Conservation (phyloP, 2,797 vertebrate species). For the Naso thynnoides region DNA sequence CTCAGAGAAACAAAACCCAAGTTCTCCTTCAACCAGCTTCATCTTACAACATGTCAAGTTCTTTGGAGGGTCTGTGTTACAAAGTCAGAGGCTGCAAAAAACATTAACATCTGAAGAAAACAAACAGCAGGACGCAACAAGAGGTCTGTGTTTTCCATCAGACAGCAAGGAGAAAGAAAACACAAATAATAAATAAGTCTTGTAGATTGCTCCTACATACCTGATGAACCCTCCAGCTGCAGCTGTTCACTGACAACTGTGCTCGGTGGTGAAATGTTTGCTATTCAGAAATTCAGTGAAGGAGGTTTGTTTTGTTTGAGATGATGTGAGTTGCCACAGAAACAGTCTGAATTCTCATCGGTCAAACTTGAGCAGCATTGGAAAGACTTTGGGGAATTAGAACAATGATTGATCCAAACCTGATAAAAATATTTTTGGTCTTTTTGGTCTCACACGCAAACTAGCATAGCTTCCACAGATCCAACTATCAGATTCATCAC, state of each 20-base stretch:
- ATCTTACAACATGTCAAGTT: background rate
- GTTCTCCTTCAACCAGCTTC: constrained; percentile 6
- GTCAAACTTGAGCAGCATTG: constrained; percentile 15
- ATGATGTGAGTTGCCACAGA: background rate
- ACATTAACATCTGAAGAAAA: constrained; percentile 38
- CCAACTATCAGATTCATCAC: background rate
- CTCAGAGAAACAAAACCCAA: background rate
- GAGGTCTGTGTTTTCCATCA: constrained; percentile 39
- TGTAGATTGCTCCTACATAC: background rate
- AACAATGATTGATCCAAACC: background rate
- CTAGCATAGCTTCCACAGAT: too few species aligned
- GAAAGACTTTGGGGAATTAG: background rate
- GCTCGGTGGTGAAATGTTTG: background rate
- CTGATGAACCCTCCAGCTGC: background rate
- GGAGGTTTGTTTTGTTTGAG: constrained; percentile 16
- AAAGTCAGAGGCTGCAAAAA: constrained; percentile 29
- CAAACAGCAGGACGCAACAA: constrained; percentile 36
- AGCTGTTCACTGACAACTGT: background rate
- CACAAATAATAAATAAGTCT: background rate
- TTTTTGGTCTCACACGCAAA: background rate
- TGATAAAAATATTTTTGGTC: background rate
- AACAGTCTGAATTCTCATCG: constrained; percentile 17
- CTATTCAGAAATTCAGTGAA: background rate
- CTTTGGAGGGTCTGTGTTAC: background rate
- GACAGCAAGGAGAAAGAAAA: constrained; percentile 8